Evolutionary conservation across 2,888 invertebrate genomes (phyloP).

Genomic region (Melieria crassipennis): DNA sequence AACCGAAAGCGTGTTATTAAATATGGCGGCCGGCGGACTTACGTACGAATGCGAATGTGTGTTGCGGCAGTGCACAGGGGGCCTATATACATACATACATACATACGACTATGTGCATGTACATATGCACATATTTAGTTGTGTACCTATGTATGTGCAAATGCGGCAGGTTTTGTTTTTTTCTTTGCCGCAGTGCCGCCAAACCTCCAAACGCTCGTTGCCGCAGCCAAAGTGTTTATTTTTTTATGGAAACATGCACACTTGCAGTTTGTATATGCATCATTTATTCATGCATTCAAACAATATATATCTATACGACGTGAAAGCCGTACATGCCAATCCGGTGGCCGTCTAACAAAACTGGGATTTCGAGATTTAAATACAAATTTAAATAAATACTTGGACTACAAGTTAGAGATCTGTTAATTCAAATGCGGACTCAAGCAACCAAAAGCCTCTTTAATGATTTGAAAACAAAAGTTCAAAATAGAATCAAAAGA

Average conservation of each 20-base stretch:
- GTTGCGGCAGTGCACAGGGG: too few relatives aligned
- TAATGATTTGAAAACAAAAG: too few relatives aligned
- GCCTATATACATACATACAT: too few relatives aligned
- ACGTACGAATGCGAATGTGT: background rate
- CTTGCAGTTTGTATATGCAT: constrained; percentile 38
- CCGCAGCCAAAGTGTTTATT: constrained; percentile 36
- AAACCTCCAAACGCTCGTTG: background rate
- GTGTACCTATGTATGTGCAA: constrained; percentile 4
- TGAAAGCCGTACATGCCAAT: too few relatives aligned
- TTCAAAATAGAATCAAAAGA: too few relatives aligned
- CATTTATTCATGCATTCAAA: constrained; percentile 26
- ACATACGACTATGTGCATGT: background rate
- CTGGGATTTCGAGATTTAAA: too few relatives aligned
- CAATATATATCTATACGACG: background rate
- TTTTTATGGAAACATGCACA: constrained; percentile 45
- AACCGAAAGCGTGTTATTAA: constrained; percentile 50
- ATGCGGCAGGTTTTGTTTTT: background rate
- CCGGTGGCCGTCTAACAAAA: too few relatives aligned
- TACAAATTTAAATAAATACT: too few relatives aligned
- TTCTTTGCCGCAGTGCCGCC: background rate
- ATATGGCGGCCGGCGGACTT: constrained; percentile 48
- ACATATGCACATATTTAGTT: constrained; percentile 18
- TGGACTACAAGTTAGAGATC: too few relatives aligned
- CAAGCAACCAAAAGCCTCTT: too few relatives aligned
- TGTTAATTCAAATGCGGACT: too few relatives aligned